Conservation (phyloP, 1,140 invertebrate species). For the Drosophila ananassae region DNA sequence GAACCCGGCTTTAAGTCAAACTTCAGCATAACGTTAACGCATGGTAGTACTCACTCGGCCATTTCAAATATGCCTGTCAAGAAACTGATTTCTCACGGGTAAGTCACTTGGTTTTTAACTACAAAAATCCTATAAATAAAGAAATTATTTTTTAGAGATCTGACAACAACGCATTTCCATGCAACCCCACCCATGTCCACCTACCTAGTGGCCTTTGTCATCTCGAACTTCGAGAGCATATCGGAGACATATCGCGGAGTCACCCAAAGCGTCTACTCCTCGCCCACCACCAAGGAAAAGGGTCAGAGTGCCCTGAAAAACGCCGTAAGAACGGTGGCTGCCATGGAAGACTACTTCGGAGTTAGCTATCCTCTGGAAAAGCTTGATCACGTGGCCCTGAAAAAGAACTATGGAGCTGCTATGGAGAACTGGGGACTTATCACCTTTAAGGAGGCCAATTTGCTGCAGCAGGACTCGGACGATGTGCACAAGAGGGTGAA, state of each 20-base stretch:
- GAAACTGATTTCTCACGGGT: constrained; percentile 47
- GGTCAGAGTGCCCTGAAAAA: constrained; percentile 86
- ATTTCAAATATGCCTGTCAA: constrained; percentile 86
- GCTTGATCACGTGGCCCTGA: constrained; percentile 89
- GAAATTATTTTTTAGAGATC: constrained; percentile 32
- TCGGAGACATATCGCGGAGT: constrained; percentile 63
- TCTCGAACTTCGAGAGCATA: constrained; percentile 87
- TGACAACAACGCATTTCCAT: constrained; percentile 83
- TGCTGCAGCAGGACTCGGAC: constrained; percentile 21
- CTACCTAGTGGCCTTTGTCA: constrained; percentile 90
- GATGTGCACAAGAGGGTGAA: constrained; percentile 38
- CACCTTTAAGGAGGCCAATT: constrained; percentile 86
- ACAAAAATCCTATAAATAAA: neutral
- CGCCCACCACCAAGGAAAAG: constrained; percentile 86
- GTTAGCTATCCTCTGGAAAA: constrained; percentile 85
- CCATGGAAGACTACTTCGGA: constrained; percentile 85
- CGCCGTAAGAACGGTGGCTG: constrained; percentile 85
- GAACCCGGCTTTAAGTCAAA: constrained; percentile 92
- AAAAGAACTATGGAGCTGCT: constrained; percentile 91
- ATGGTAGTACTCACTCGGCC: constrained; percentile 84
- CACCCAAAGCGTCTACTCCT: constrained; percentile 87
- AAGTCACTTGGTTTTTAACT: constrained; percentile 1
- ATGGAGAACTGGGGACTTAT: constrained; percentile 96
- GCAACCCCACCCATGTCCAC: constrained; percentile 89
- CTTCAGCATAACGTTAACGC: constrained; percentile 87